Evolutionary conservation across 2,113 vertebrate species (phyloP).

Genomic region (Aythya baeri): DNA sequence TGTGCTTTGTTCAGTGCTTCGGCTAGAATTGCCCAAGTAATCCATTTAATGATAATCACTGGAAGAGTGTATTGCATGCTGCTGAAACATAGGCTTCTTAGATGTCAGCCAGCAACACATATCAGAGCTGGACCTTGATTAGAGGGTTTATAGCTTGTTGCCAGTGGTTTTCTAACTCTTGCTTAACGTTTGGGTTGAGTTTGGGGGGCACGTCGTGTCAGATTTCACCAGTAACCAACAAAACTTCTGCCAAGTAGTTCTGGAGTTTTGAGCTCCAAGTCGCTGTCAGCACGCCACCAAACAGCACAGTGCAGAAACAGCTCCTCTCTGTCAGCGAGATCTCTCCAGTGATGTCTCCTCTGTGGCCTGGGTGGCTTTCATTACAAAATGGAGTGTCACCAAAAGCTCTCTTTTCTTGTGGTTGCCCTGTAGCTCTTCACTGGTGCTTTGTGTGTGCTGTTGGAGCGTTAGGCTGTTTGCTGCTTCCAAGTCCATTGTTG

Average conservation of each 20-base stretch:
- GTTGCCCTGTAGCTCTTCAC: neutral
- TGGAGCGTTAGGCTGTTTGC: neutral
- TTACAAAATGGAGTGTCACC: neutral
- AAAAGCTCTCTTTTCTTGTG: neutral
- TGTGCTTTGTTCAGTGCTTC: neutral
- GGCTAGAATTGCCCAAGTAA: neutral
- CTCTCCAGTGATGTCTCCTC: neutral
- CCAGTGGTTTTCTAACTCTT: neutral
- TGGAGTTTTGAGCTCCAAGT: neutral
- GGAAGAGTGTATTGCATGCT: neutral
- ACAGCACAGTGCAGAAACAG: neutral
- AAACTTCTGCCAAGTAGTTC: neutral
- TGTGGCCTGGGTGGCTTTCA: neutral
- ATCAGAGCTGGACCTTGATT: neutral
- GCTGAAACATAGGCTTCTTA: neutral
- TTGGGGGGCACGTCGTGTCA: rapidly evolving
- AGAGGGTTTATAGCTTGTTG: neutral
- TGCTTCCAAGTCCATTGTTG: neutral
- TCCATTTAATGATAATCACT: neutral
- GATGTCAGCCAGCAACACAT: neutral
- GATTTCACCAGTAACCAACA: neutral
- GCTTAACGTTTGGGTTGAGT: neutral
- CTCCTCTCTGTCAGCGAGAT: neutral
- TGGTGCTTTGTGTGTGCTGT: neutral
- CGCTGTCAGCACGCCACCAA: neutral